Base-by-base conservation (phyloP, 1,140 invertebrate species). In the Cheumatopsyche charites region DNA sequence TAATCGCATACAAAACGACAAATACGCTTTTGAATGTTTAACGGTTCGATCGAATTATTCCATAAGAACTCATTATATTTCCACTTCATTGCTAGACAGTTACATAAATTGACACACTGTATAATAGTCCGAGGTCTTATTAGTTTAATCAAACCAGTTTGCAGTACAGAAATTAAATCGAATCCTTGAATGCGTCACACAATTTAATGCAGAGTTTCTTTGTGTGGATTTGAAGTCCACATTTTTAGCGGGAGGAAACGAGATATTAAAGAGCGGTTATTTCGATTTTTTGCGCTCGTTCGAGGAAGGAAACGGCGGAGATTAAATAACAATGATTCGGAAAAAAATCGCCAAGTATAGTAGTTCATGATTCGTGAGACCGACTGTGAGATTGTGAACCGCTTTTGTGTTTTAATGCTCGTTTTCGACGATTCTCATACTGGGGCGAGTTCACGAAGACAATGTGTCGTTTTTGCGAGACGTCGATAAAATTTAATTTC, bases 71-170 rank as follows among this genome's bases (percentile, higher is more conserved):
- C 29, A 65, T 65, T 65, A 65, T 21, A 36, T 65, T 19, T 62
- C 26, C 25, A 36, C 61, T 25, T 65, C 62, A 42, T 65, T 65
- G 36, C 62, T 42, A n/a, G 43, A 65, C 62, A 65, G 62, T 65
- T 65, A 65, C 62, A 26, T 65, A 65, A 65, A 65, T 65, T 15
- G 23, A 23, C 23, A 19, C 55, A 4, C 21, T 25, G 13, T 49
- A 61, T 12, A 25, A 25, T 23, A 19, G 29, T 36, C 7, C 12
- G 7, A 26, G 12, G 17, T 23, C 11, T 61, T 26, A 19, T 61
- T 26, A 61, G 21, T 61, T 13, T 1, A 26, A 26, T 19, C 1
- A 23, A 61, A 61, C 12, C 19, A 12, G 29, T 36, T 36, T 9
- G 3, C 29, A 9, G 29, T 4, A 36, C 9, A 3, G 29, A 3